Evolutionary conservation across 2,797 vertebrate genomes (phyloP), one percentile per base, ranked within the genome.

Genomic region (Micrastur ruficollis): DNA sequence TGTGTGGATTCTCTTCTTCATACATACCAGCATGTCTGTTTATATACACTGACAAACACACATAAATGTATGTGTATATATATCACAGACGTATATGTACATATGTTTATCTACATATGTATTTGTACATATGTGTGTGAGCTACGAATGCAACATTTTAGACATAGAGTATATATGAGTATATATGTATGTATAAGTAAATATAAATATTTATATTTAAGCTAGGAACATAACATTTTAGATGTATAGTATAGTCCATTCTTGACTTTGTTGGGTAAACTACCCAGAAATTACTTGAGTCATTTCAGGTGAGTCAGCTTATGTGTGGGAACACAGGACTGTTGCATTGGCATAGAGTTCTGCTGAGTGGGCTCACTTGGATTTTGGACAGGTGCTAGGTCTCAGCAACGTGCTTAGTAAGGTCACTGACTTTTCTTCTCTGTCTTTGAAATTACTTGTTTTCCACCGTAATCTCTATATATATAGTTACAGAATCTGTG

Each of bases 21-120:
- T 15, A 14, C 1, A 2, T 22, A 5, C 4, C 47, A 11, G 6
- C 2, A 8, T 42, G 4, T 32, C 22, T 82, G 21, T 59, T 34
- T 13, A 2, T 12, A 26, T 12, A 14, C 14, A 44, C 12, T 36
- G 47, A 67, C 6, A 38, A n/a, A 12, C 16, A 40, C 9, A 9
- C 29, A 26, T 25, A 13, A 22, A 27, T 9, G 8, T 25, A 14
- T 8, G 8, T 56, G 31, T 6, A 3, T 18, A 2, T 38, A 6
- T 4, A 47, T 19, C 26, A 38, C 40, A 53, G 4, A 0, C 8
- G n/a, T 15, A 6, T 61, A 70, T 44, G 12, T 49, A 25, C 34
- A 2, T 6, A 4, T 2, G 11, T 36, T 36, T 36, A 36, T 36
- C 36, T 36, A 36, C 36, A 9, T 36, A 36, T 26, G 4, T 50